Evolutionary conservation across 1,140 invertebrate genomes (phyloP), one percentile per base, ranked within the genome.

Genomic region (Pygmarrhopalites habei): DNA sequence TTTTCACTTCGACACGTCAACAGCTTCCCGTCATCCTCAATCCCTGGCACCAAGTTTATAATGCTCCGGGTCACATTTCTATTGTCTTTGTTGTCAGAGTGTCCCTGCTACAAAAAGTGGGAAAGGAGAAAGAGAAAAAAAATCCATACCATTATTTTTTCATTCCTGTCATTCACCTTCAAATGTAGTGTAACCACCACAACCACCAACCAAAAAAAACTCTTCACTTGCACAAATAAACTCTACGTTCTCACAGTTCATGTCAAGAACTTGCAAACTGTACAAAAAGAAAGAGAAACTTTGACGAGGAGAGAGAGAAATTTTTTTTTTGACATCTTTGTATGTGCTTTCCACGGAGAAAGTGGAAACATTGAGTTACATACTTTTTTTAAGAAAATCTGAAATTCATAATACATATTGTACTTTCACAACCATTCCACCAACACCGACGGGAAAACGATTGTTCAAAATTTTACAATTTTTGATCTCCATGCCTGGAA

Each of bases 1-100:
- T 93, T 93, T 78, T 92, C 88, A 49, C 88, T 88, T 59, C 87
- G 80, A 76, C 90, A 93, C 56, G 88, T 90, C 76, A 92, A 83
- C 7, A 86, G 86, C 78, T 89, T 89, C 52, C 87, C 88, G 73
- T 90, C 87, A 77, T 93, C 90, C 66, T 89, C 88, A 56, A 88
- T 86, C 39, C 80, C 82, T 58, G 89, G 88, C 58, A 85, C 82
- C 73, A 91, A 86, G 66, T 83, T 86, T 59, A 92, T 80, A 69
- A 88, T 84, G 77, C 88, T 92, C 70, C 89, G 79, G 57, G 83
- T 90, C 74, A 90, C 84, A 80, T 92, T 92, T 75, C 88, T 86
- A 71, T 86, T 83, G 72, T 88, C 82, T 75, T 88, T 86, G 71
- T 86, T 83, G 72, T 88, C 82, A 47, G 85, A 82, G n/a, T 55